Evolutionary conservation across 1,140 invertebrate genomes (phyloP), one percentile per base, ranked within the genome.

Genomic region (Phthorimaea operculella): DNA sequence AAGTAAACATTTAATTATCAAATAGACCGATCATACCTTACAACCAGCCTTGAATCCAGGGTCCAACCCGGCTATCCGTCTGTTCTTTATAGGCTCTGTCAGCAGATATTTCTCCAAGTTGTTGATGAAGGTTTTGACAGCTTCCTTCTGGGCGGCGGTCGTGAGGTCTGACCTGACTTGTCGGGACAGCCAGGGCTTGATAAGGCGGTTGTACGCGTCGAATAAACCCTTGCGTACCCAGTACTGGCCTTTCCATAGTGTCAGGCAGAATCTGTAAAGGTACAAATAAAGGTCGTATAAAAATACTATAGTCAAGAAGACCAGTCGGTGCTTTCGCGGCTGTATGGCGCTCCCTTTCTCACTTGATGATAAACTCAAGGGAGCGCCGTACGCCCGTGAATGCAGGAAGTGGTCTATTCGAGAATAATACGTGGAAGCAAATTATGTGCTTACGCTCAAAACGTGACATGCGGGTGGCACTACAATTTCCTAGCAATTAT

Each of bases 41-140:
- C 95, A 97, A 2, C 96, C 96, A 71, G 95, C 90, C 54, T 74
- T 86, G 73, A 92, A 96, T 0, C 96, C 93, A 3, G 96, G 96
- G 88, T 98, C 96, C 42, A 98, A 88, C 0, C 94, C 95, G 11
- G 95, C 74, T 47, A 97, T 92, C 0, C 86, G 85, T 76, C 91
- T 89, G n/a, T 93, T 93, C 74, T 93, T 90, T 0, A 96, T 84
- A 0, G 96, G 95, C 12, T 92, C 89, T 18, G 89, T 90, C 4
- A 97, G 73, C 4, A 98, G 76, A 42, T 97, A 86, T 59, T 94
- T 90, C 68, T 95, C 94, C 18, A 98, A 79, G 82, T 98, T 98
- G 2, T 85, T 87, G 5, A 90, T 90, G 83, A 98, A 97, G 1
- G 96, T 92, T 63, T 92, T 89, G 14, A 96, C 91, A 0, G 95